Conservation (phyloP, 1,140 invertebrate species). For the Neodiprion fabricii region DNA sequence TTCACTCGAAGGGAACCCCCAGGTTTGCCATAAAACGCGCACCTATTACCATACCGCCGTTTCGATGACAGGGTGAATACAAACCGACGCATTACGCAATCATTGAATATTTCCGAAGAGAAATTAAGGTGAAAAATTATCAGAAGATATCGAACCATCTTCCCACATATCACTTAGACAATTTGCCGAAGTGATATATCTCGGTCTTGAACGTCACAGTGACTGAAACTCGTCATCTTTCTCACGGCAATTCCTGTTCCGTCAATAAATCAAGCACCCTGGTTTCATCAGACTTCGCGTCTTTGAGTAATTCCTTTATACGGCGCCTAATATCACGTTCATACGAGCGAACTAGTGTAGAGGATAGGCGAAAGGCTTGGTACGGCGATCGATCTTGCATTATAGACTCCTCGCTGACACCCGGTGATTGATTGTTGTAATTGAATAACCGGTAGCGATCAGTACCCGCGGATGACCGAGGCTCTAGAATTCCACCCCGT, state of each 20-base stretch:
- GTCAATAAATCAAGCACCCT: no score
- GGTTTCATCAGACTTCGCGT: no score
- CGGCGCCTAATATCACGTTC: no score
- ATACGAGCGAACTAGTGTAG: no score
- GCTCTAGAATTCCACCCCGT: background rate
- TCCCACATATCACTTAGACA: no score
- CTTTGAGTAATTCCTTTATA: no score
- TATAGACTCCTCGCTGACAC: slow-evolving; percentile 56
- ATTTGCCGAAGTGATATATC: no score
- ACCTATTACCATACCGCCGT: slow-evolving; percentile 51
- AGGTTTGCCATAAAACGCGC: slow-evolving; percentile 53
- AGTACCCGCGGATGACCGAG: slow-evolving; percentile 26
- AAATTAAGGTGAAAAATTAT: no score
- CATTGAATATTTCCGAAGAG: background rate
- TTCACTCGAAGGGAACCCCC: slow-evolving; percentile 34
- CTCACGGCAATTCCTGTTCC: no score
- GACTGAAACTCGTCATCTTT: no score
- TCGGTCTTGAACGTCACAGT: no score
- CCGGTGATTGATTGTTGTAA: slow-evolving; percentile 57
- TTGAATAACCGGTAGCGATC: slow-evolving; percentile 57
- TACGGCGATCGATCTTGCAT: slow-evolving; percentile 55
- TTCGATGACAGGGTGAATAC: slow-evolving; percentile 52
- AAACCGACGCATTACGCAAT: slow-evolving; percentile 47
- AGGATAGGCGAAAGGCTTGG: background rate
- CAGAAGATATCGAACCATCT: no score